Conservation (phyloP, 1,140 invertebrate genomes). For the Dendrolimus kikuchii region DNA sequence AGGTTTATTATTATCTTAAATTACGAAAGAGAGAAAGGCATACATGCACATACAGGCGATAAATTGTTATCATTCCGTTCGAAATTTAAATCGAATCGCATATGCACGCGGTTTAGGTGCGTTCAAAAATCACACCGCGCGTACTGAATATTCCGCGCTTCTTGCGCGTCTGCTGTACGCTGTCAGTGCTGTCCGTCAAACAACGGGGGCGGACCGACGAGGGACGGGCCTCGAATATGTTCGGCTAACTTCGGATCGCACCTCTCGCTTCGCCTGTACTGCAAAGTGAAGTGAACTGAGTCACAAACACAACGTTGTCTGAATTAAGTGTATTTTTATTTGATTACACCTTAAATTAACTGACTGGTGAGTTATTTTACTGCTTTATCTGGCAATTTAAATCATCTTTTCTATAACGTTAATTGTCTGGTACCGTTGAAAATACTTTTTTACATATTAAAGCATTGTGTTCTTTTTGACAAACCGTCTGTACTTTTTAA, state of each 20-base stretch:
- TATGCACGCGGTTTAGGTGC: constrained; percentile 14
- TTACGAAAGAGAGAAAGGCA: constrained; percentile 11
- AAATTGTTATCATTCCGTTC: constrained; percentile 29
- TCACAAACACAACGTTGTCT: constrained; percentile 32
- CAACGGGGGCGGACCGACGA: constrained; percentile 37
- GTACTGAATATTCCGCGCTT: constrained; percentile 46
- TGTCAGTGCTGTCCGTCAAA: constrained; percentile 45
- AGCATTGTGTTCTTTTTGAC: constrained; percentile 21
- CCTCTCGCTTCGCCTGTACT: constrained; percentile 30
- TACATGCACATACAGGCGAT: constrained; percentile 31
- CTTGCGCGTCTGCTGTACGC: constrained; percentile 44
- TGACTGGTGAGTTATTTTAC: constrained; percentile 27
- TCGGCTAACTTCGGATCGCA: constrained; percentile 44
- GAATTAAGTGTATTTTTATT: constrained; percentile 18
- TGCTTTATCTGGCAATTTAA: constrained; percentile 10
- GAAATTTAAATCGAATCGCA: constrained; percentile 32
- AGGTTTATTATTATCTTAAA: constrained; percentile 4
- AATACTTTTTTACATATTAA: not conserved
- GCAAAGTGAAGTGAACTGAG: constrained; percentile 49
- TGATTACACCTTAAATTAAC: constrained; percentile 9
- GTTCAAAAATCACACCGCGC: constrained; percentile 40
- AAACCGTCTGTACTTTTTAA: constrained; percentile 36
- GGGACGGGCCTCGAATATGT: constrained; percentile 40
- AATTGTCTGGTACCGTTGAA: not conserved
- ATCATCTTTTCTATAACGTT: constrained; percentile 1